These are phyloP conservation scores for Oryzias dopingdopingensis DNA, from an alignment of 2,797 vertebrate species.

Conservation along the genomic window DNA sequence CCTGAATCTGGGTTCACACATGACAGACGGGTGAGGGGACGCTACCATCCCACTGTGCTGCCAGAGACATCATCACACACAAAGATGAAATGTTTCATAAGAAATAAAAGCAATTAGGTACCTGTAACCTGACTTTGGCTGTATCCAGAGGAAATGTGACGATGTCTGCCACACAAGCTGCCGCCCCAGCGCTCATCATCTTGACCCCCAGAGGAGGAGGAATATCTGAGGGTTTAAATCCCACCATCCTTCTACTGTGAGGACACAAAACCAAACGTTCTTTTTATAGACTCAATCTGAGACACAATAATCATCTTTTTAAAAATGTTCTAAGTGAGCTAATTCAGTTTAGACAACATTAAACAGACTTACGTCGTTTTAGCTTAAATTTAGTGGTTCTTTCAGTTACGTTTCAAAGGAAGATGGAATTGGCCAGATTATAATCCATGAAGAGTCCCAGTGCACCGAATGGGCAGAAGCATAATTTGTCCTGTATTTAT, in stretches of 20 bases:
- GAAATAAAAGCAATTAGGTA: conserved; percentile 36
- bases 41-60: conserved; percentile 1
- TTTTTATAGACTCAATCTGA: neutral
- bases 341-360: neutral
- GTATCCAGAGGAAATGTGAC: conserved; percentile 91
- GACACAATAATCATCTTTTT: conserved; percentile 5
- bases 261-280: neutral
- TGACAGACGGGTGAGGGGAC: conserved; percentile 11
- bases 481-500: conserved; percentile 67
- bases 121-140: conserved; percentile 90
- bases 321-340: neutral
- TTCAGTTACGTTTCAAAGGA: conserved; percentile 5
- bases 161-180: conserved; percentile 84
- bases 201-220: conserved; percentile 83
- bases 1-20: conserved; percentile 80
- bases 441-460: conserved; percentile 51
- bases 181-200: conserved; percentile 83
- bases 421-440: conserved; percentile 39
- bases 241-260: conserved; percentile 71
- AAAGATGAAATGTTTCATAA: neutral
- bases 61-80: neutral
- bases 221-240: conserved; percentile 78
- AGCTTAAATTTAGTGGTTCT: conserved; percentile 13
- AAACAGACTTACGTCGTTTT: conserved; percentile 54
- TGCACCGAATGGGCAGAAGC: conserved; percentile 36